Percentiles rank a stretch among this genome's conserved stretches.
Conservation (phyloP, 1,140 invertebrate genomes). For the Drosophila suzukii region DNA sequence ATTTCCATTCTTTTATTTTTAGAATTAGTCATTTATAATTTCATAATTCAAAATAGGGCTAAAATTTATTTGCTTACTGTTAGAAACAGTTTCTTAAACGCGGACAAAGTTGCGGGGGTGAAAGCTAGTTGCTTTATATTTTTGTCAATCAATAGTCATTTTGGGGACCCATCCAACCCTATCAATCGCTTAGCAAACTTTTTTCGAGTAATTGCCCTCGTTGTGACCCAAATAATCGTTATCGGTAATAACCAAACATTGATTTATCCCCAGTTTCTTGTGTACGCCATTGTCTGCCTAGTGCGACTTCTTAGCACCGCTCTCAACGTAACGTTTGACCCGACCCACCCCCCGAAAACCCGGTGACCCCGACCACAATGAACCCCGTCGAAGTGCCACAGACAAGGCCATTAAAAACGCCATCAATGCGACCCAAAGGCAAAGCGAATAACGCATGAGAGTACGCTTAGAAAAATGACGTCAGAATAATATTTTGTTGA, state of each 20-base stretch:
- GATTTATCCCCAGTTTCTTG: conserved; percentile 61
- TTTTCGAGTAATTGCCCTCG: conserved; percentile 49
- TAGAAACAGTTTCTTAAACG: too few relatives aligned
- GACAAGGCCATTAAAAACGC: conserved; percentile 75
- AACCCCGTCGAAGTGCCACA: conserved; percentile 58
- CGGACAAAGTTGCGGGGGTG: too few relatives aligned
- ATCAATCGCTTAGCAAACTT: conserved; percentile 11
- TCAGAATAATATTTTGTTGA: background rate
- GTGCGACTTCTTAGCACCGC: conserved; percentile 55
- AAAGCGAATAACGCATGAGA: conserved; percentile 23
- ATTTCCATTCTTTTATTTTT: too few relatives aligned
- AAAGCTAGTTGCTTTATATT: conserved; percentile 1
- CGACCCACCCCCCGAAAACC: conserved; percentile 5
- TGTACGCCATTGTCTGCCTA: conserved; percentile 32
- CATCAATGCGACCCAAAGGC: conserved; percentile 63
- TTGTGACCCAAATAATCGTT: conserved; percentile 71
- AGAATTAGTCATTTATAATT: too few relatives aligned
- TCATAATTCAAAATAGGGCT: too few relatives aligned
- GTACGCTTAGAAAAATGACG: conserved; percentile 7
- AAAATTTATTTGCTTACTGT: too few relatives aligned
- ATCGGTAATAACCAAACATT: conserved; percentile 72
- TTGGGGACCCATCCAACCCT: conserved; percentile 2
- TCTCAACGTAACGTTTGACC: conserved; percentile 46
- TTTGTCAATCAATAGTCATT: conserved; percentile 10
- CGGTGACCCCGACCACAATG: conserved; percentile 40